Base-by-base conservation (phyloP, 2,797 vertebrate genomes). In the Triplophysa bombifrons region DNA sequence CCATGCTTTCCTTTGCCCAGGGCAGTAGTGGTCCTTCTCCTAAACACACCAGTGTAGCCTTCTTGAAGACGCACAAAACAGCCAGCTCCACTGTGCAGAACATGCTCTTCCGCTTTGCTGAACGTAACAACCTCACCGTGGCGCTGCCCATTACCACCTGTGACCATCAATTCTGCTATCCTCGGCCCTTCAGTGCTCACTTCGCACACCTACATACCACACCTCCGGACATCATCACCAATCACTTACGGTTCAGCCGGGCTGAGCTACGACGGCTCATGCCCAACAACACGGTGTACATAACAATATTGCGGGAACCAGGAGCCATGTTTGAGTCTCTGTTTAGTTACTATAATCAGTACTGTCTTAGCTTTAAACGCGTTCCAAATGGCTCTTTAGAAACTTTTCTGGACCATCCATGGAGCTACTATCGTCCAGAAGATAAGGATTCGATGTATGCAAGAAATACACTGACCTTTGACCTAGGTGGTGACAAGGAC, bases 61-160 rank as follows among this genome's bases (percentile, higher is more conserved):
- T 96, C 91, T 90, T 96, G 64, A 96, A 96, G 91, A 96, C 95
- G 10, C 95, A 96, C 91, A 96, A 96, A 85, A 96, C 95, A 0
- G 95, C 95, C 44, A 95, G 96, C 88, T 92, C 86, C 74, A 96
- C 95, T 3, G 93, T 96, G 88, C 95, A 96, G 90, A 96, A 96
- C 90, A 90, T 96, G 71, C 90, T 96, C 10, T 96, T 96, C 80
- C 95, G 96, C 68, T 96, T 96, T 1, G 95, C 94, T 0, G 96
- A 96, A 83, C 91, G 88, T 77, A 93, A 95, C 90, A 95, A 95
- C 86, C 87, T 96, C 60, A 95, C 94, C 0, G 94, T 96, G 88
- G 95, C 93, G 0, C 65, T 96, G 85, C 96, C 96, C 0, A 85
- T 95, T 51, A 93, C 92, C 8, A 82, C 89, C 22, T 96, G 94